Evolutionary conservation across 2,113 vertebrate species (phyloP), one percentile per base, ranked within the genome.

Genomic region (Anoura caudifer): DNA sequence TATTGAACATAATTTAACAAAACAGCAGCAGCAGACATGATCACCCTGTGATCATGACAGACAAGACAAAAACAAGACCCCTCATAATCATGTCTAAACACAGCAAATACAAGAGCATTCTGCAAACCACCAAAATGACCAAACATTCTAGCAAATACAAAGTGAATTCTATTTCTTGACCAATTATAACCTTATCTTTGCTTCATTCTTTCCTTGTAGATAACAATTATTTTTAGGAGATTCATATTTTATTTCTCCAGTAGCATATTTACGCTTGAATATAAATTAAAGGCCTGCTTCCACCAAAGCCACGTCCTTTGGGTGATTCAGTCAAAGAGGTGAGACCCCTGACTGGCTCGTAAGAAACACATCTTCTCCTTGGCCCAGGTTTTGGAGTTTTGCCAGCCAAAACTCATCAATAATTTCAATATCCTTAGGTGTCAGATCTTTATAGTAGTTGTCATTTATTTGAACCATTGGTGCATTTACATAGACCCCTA

Each of bases 401-500:
- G 43, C 99, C 99, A 91, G 99, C 99, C 96, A 99, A 14, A 99
- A 98, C 47, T 99, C 99, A 98, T 99, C 99, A 90, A 99, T 99
- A 97, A 99, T 99, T 54, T 99, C 99, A 12, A 99, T 99, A 97
- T 99, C 99, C 96, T 99, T 99, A 14, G 99, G 98, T 77, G 98
- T 99, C 92, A 99, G 98, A 98, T 99, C 99, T 98, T 99, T 99
- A 99, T 99, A 36, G 28, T 65, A 65, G 28, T 65, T 65, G 63
- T 15, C 63, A 33, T 65, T 65, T 33, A 65, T n/a, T 65, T 65
- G 63, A 65, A 65, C 63, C 31, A 65, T 65, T 65, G 63, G 63
- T 65, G 63, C 63, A 33, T 65, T 65, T 59, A 9, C 56, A 9
- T 22, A 59, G 22, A 7, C 56, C 22, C 56, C 56, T 24, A 24